A percentile compares a stretch with the other conserved stretches of the same genome.
Conservation (phyloP, 2,888 invertebrate species). For the Troides aeacus region DNA sequence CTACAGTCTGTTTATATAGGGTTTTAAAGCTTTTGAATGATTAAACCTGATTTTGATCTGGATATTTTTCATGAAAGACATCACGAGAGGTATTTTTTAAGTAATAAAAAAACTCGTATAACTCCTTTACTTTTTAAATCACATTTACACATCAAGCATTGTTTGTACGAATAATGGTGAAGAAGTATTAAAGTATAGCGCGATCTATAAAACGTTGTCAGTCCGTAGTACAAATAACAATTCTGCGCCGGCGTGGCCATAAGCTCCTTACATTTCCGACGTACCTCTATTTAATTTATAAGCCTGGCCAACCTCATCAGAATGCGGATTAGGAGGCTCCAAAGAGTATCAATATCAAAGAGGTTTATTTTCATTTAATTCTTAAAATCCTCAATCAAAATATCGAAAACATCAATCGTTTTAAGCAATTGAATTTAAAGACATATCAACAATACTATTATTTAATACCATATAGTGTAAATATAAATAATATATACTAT, state of each 20-base stretch:
- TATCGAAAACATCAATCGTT: no score
- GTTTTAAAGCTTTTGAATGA: neutral
- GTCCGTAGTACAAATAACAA: slow-evolving; percentile 13
- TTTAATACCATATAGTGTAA: no score
- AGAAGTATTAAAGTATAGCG: neutral
- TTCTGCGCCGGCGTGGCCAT: slow-evolving; percentile 8
- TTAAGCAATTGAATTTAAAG: no score
- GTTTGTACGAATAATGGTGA: neutral
- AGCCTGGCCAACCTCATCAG: slow-evolving; percentile 29
- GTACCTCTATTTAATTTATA: slow-evolving; percentile 29
- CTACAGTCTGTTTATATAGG: no score
- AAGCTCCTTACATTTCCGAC: slow-evolving; percentile 26
- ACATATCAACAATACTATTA: no score
- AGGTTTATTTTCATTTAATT: neutral
- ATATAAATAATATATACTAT: no score
- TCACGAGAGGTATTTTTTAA: neutral
- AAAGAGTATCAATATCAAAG: slow-evolving; percentile 22
- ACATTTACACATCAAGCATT: no score
- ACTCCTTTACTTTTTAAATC: no score
- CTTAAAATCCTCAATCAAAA: no score
- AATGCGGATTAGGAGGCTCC: slow-evolving; percentile 23
- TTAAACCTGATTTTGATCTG: neutral
- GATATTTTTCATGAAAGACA: neutral
- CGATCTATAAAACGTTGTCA: neutral
- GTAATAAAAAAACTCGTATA: no score